These are phyloP conservation scores for Thalassarche chlororhynchos DNA, from an alignment of 2,113 vertebrate genomes.

Conservation along the genomic window DNA sequence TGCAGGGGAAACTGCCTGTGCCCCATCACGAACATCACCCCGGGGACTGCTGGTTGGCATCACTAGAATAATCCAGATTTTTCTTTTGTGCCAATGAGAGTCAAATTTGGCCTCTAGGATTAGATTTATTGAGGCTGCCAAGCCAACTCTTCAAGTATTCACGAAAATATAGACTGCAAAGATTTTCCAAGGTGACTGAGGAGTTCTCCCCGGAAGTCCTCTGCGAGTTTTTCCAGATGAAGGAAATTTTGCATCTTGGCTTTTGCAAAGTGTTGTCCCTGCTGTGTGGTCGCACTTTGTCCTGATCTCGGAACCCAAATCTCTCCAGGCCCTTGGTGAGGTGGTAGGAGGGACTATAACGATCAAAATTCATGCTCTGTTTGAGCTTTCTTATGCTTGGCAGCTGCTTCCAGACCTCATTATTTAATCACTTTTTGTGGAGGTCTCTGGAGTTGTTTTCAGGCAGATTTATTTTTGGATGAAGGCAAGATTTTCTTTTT, in stretches of 20 bases:
- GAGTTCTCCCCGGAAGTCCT: rapidly evolving
- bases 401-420: not conserved
- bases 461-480: not conserved
- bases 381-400: not conserved
- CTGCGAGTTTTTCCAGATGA: not conserved
- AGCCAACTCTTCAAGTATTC: not conserved
- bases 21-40: rapidly evolving
- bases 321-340: not conserved
- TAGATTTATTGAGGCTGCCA: not conserved
- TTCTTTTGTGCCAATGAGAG: not conserved
- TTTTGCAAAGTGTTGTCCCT: not conserved
- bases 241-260: not conserved
- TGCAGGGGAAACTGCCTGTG: not conserved
- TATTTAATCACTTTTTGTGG: not conserved
- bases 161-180: not conserved
- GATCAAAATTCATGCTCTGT: not conserved
- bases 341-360: not conserved
- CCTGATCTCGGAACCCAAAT: not conserved
- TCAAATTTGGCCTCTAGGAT: not conserved
- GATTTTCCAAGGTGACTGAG: not conserved
- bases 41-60: not conserved
- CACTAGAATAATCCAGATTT: not conserved
- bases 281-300: not conserved
- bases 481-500: not conserved
- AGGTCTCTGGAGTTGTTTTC: not conserved